Conservation (phyloP, 2,888 invertebrate species). For the Phengaris arion region DNA sequence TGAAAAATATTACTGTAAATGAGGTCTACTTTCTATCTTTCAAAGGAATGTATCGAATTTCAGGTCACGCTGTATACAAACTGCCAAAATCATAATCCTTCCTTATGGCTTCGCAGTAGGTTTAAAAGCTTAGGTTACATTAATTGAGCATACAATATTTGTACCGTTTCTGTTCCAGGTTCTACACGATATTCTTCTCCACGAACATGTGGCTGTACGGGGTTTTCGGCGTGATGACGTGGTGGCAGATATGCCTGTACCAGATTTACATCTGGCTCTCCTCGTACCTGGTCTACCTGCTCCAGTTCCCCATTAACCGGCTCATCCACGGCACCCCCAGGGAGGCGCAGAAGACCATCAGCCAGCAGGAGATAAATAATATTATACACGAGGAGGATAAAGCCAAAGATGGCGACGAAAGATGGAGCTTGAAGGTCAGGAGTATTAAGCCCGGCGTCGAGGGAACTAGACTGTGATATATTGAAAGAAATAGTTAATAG, state of each 20-base stretch:
- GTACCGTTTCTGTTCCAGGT: constrained; percentile 46
- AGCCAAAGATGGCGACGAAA: constrained; percentile 27
- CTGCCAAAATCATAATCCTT: too few relatives aligned
- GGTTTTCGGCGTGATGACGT: constrained; percentile 73
- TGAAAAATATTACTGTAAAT: too few relatives aligned
- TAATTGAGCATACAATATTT: too few relatives aligned
- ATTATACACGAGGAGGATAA: neutral
- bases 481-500: neutral
- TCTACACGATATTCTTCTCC: constrained; percentile 68
- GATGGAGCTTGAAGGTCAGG: constrained; percentile 54
- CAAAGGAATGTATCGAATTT: too few relatives aligned
- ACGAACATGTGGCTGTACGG: constrained; percentile 73
- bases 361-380: neutral
- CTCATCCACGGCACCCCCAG: constrained; percentile 25
- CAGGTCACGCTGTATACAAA: too few relatives aligned
- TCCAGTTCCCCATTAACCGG: constrained; percentile 63
- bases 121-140: too few relatives aligned
- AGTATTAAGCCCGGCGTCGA: constrained; percentile 49
- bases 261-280: constrained; percentile 61
- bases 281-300: constrained; percentile 57
- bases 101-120: too few relatives aligned
- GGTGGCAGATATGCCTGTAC: constrained; percentile 72
- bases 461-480: constrained; percentile 54
- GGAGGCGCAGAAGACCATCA: neutral
- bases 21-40: too few relatives aligned